phyloP scores from a whole-genome alignment of 2,797 vertebrate genomes.

The Oreochromis grahami region DNA sequence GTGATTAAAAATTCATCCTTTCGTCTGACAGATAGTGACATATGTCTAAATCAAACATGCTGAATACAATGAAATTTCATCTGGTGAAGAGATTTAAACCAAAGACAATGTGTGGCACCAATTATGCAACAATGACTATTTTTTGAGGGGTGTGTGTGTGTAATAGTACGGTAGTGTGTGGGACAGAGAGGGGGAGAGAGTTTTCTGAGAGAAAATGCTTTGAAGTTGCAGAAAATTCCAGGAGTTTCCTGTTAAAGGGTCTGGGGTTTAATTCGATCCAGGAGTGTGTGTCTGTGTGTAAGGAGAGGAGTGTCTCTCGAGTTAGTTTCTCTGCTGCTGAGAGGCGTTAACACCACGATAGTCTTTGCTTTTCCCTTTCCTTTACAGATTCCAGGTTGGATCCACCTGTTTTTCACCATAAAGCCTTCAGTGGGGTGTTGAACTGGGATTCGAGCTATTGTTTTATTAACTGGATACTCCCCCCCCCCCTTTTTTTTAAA shows the following conservation, averaged over 20 bases:
- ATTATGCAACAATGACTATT: not conserved
- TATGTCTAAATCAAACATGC: not conserved
- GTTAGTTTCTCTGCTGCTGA: slow-evolving; percentile 32
- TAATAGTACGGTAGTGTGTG: not conserved
- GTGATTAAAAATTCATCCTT: not conserved
- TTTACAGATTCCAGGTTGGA: not conserved
- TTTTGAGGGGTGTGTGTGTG: not conserved
- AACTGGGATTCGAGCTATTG: not conserved
- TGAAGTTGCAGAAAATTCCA: slow-evolving; percentile 75
- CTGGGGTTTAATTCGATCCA: slow-evolving; percentile 73
- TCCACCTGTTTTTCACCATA: not conserved
- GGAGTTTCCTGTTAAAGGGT: slow-evolving; percentile 69
- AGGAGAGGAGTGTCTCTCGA: not conserved
- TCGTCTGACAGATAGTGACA: not conserved
- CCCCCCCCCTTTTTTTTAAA: accelerated
- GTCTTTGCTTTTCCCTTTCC: not conserved
- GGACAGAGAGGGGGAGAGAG: not conserved
- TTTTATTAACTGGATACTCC: not conserved
- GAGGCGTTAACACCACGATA: slow-evolving; percentile 5
- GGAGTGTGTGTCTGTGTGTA: slow-evolving; percentile 36
- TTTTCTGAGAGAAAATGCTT: slow-evolving; percentile 52
- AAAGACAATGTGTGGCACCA: not conserved
- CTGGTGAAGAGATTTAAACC: not conserved
- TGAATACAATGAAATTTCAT: not conserved
- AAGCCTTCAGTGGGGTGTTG: not conserved